phyloP scores from a whole-genome alignment of 2,113 vertebrate genomes.

The Oryzias woworae region DNA sequence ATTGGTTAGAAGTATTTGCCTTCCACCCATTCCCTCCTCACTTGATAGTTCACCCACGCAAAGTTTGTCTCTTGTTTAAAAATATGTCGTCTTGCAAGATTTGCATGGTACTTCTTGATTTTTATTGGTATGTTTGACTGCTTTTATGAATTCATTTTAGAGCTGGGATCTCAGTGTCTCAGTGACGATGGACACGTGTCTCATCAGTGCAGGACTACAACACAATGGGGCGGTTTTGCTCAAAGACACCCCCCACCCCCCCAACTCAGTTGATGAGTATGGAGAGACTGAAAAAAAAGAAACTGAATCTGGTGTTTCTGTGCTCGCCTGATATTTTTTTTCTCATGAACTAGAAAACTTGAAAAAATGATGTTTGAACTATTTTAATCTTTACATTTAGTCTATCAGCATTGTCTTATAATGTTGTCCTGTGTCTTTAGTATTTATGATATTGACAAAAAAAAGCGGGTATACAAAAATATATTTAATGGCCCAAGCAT shows the following conservation, averaged over 20 bases:
- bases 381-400: slow-evolving; percentile 87
- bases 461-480: slow-evolving; percentile 95
- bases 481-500: slow-evolving; percentile 88
- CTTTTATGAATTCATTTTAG: slow-evolving; percentile 75
- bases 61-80: slow-evolving; percentile 84
- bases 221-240: slow-evolving; percentile 56
- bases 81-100: slow-evolving; percentile 86
- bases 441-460: slow-evolving; percentile 97
- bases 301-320: slow-evolving; percentile 73
- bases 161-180: slow-evolving; percentile 72
- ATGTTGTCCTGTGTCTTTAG: slow-evolving; percentile 91
- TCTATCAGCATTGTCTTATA: slow-evolving; percentile 86
- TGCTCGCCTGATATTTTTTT: slow-evolving; percentile 76
- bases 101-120: slow-evolving; percentile 86
- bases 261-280: slow-evolving; percentile 55
- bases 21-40: slow-evolving; percentile 76
- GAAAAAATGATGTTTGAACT: slow-evolving; percentile 88
- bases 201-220: slow-evolving; percentile 67
- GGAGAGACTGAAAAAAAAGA: slow-evolving; percentile 18
- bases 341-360: slow-evolving; percentile 86
- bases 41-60: slow-evolving; percentile 79
- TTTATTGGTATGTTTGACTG: slow-evolving; percentile 83
- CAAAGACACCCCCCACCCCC: slow-evolving; percentile 67
- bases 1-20: slow-evolving; percentile 80
- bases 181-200: slow-evolving; percentile 66